These are phyloP conservation scores for Lynx canadensis DNA, from an alignment of 2,113 vertebrate species.

Conservation along the genomic window DNA sequence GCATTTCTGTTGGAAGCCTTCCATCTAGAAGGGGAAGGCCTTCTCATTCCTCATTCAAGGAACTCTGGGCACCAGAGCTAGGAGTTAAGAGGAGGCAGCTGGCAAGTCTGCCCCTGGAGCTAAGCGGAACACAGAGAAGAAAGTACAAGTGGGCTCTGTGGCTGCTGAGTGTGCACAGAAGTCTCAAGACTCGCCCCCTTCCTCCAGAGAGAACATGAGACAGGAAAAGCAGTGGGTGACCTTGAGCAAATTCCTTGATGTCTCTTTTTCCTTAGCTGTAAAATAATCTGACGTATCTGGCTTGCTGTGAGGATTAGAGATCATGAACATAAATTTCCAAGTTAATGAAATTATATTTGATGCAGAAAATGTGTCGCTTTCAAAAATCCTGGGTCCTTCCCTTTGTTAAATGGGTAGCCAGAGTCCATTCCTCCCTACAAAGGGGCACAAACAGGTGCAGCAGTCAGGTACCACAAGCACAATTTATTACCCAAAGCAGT, in stretches of 20 bases:
- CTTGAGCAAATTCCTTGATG: background rate
- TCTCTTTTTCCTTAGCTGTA: background rate
- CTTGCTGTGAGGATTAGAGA: background rate
- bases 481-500: slow-evolving; percentile 44
- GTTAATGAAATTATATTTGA: background rate
- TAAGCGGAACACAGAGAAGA: background rate
- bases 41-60: background rate
- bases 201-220: background rate
- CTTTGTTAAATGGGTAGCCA: background rate
- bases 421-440: background rate
- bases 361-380: background rate
- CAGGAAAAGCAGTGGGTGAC: background rate
- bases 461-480: background rate
- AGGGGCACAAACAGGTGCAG: background rate
- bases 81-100: background rate
- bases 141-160: background rate
- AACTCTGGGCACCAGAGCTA: background rate
- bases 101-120: background rate
- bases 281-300: background rate
- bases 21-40: background rate
- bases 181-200: background rate
- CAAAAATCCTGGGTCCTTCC: background rate
- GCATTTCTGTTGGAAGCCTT: background rate
- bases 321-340: background rate
- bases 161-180: background rate